These are phyloP conservation scores for Hyposoter didymator DNA, from an alignment of 2,888 invertebrate species.

Conservation along the genomic window DNA sequence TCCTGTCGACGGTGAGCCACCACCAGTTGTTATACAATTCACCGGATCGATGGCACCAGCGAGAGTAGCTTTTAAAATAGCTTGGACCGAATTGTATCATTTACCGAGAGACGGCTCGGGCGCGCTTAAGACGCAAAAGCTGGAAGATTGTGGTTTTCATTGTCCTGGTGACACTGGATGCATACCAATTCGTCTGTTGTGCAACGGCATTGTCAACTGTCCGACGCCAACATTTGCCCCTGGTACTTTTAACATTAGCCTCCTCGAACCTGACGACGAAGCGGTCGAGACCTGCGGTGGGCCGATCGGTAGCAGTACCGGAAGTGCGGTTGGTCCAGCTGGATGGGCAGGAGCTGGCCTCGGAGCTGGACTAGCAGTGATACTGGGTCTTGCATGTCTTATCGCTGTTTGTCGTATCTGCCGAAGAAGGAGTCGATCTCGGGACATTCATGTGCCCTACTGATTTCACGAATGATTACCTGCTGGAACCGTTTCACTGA, in stretches of 20 bases:
- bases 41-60: slow-evolving; percentile 92
- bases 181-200: slow-evolving; percentile 92
- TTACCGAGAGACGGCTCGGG: slow-evolving; percentile 94
- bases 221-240: slow-evolving; percentile 86
- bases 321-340: slow-evolving; percentile 83
- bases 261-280: slow-evolving; percentile 89
- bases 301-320: slow-evolving; percentile 85
- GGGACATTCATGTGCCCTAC: slow-evolving; percentile 88
- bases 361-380: slow-evolving; percentile 87
- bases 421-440: slow-evolving; percentile 86
- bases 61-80: slow-evolving; percentile 93
- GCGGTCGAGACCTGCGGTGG: slow-evolving; percentile 89
- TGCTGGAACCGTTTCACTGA: slow-evolving; percentile 7
- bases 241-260: slow-evolving; percentile 70
- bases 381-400: slow-evolving; percentile 86
- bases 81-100: slow-evolving; percentile 95
- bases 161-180: slow-evolving; percentile 95
- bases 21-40: slow-evolving; percentile 89
- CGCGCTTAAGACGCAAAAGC: slow-evolving; percentile 90
- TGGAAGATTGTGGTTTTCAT: slow-evolving; percentile 92
- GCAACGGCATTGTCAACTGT: slow-evolving; percentile 95
- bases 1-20: slow-evolving; percentile 85
- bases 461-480: slow-evolving; percentile 79
- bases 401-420: slow-evolving; percentile 87
- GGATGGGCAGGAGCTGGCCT: slow-evolving; percentile 88